phyloP scores from a whole-genome alignment of 1,140 invertebrate species.

The Globodera ellingtonae region DNA sequence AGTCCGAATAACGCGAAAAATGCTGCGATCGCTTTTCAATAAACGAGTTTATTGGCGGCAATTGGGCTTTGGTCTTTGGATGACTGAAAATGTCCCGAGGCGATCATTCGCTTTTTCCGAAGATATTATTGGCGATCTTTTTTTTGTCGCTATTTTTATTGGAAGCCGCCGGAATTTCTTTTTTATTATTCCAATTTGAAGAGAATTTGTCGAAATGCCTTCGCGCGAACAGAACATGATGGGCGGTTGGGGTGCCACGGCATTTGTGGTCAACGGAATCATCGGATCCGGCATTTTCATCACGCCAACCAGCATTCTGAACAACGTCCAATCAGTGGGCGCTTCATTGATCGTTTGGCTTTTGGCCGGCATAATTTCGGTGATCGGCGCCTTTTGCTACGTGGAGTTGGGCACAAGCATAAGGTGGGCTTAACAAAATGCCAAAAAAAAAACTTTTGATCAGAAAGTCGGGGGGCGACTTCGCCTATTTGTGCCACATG shows the following conservation, averaged over 20 bases:
- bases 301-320: conserved; percentile 34
- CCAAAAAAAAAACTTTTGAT: too few species aligned
- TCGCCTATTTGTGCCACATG: conserved; percentile 34
- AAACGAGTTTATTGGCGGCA: too few species aligned
- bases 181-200: too few species aligned
- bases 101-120: too few species aligned
- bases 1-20: too few species aligned
- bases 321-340: conserved; percentile 44
- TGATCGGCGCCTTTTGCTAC: conserved; percentile 71
- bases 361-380: conserved; percentile 42
- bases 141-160: too few species aligned
- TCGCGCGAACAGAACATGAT: conserved; percentile 27
- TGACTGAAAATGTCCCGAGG: too few species aligned
- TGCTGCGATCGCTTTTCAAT: too few species aligned
- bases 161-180: too few species aligned
- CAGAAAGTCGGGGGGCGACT: conserved; percentile 37
- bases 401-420: conserved; percentile 61
- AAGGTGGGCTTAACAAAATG: neutral
- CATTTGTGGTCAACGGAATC: conserved; percentile 40
- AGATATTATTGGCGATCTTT: too few species aligned
- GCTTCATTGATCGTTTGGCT: conserved; percentile 46
- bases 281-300: conserved; percentile 45
- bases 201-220: neutral
- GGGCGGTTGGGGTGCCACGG: conserved; percentile 35
- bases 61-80: too few species aligned